Evolutionary conservation across 2,888 invertebrate genomes (phyloP), one percentile per base, ranked within the genome.

Genomic region (Odontomyia ornata): DNA sequence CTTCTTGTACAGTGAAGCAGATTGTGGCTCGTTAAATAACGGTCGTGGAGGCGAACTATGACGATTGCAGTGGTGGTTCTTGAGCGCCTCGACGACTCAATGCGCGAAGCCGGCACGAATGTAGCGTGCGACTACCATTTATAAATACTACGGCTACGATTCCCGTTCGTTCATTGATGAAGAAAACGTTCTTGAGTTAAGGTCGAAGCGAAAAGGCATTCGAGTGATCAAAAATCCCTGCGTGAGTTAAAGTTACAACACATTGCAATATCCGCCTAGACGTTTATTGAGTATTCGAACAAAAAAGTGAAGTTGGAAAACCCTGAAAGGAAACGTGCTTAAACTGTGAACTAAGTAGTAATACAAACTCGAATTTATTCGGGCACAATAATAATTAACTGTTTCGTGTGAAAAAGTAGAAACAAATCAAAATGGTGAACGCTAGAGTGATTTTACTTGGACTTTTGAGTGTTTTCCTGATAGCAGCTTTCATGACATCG

Each of bases 101-200:
- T 15, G 1, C 21, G 25, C 36, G 46, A 21, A 46, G 25, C 43
- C 0, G 23, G 3, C 23, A 36, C 21, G 9, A 18, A 23, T 28
- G 57, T 15, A 30, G 52, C 52, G 28, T 52, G 25, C 56, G 56
- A 56, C 47, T 56, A 11, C 57, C 72, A 52, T 72, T 73, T 57
- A 73, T 73, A 73, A 73, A 73, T 73, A 73, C 73, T 60, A 73
- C 57, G 60, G 57, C 57, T 73, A 73, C 73, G 36, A 73, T 52
- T 11, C 57, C 57, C 21, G 18, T 57, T 36, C 57, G 28, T 73
- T 73, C 73, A 73, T 57, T 72, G 28, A 67, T 30, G 56, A 28
- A 72, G 56, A 72, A 72, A 72, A 52, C 21, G 72, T 72, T 73
- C 73, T 73, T 60, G 73, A 57, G 73, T 73, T 73, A 57, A 73